Conservation (phyloP, 2,888 invertebrate species). For the Danaus chrysippus region DNA sequence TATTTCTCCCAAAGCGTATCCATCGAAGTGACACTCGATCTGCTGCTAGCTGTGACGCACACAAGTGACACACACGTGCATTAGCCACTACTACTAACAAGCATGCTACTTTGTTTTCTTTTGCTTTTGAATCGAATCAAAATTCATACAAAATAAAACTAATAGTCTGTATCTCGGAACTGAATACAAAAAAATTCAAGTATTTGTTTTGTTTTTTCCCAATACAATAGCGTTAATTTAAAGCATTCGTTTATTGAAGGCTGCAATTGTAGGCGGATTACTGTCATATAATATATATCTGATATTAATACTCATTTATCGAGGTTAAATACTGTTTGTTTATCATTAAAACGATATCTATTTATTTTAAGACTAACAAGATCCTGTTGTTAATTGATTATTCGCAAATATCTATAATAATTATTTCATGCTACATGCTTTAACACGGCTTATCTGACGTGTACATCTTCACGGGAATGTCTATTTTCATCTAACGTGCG, state of each 20-base stretch:
- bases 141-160: slow-evolving; percentile 1
- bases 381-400: neutral
- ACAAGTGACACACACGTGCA: slow-evolving; percentile 72
- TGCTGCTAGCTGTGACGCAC: slow-evolving; percentile 76
- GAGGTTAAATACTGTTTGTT: slow-evolving; percentile 4
- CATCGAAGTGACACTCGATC: slow-evolving; percentile 82
- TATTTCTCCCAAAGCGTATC: slow-evolving; percentile 87
- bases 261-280: slow-evolving; percentile 28
- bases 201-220: slow-evolving; percentile 28
- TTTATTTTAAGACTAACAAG: neutral
- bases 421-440: slow-evolving; percentile 3
- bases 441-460: neutral
- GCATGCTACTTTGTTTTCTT: slow-evolving; percentile 36
- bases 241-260: slow-evolving; percentile 35
- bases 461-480: neutral
- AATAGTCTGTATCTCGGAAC: neutral
- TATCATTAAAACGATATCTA: neutral
- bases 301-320: neutral
- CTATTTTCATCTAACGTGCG: slow-evolving; percentile 3
- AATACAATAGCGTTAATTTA: slow-evolving; percentile 66
- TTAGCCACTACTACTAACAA: slow-evolving; percentile 66
- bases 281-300: slow-evolving; percentile 17
- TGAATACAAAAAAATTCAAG: slow-evolving; percentile 6
- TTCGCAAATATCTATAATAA: neutral
- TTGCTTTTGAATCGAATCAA: slow-evolving; percentile 11